phyloP scores from a whole-genome alignment of 2,113 vertebrate genomes.

The Aptenodytes forsteri region DNA sequence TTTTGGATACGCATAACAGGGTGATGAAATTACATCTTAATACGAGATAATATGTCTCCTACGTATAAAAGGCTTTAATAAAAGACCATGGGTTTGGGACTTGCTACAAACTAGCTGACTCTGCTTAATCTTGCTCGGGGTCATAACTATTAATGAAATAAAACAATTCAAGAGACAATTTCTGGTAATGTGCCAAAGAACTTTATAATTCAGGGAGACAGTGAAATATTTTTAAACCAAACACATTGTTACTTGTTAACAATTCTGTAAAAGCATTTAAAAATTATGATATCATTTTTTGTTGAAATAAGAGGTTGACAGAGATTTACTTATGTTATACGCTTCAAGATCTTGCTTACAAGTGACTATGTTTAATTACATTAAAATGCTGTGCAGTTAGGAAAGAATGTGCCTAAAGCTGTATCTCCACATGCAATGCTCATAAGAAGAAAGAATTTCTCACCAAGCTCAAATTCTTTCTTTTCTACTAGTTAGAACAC shows the following conservation, averaged over 20 bases:
- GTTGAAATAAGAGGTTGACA: neutral
- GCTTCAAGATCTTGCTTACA: neutral
- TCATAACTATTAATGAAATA: neutral
- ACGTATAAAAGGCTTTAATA: neutral
- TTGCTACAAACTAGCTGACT: neutral
- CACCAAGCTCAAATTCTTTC: neutral
- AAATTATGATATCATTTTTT: neutral
- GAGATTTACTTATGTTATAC: neutral
- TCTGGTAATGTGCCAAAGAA: neutral
- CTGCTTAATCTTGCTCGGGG: neutral
- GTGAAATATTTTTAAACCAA: neutral
- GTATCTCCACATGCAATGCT: neutral
- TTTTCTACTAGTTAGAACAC: neutral
- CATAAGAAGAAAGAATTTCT: neutral
- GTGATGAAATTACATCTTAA: neutral
- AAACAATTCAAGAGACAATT: neutral
- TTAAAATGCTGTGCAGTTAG: neutral
- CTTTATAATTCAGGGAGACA: neutral
- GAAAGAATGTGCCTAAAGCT: slow-evolving; percentile 5
- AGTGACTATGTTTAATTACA: neutral
- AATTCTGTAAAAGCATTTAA: neutral
- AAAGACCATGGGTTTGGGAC: neutral
- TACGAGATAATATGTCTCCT: neutral
- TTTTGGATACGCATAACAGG: neutral
- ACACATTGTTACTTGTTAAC: neutral